Base-by-base conservation (phyloP, 2,797 vertebrate genomes). In the Botia kubotai region DNA sequence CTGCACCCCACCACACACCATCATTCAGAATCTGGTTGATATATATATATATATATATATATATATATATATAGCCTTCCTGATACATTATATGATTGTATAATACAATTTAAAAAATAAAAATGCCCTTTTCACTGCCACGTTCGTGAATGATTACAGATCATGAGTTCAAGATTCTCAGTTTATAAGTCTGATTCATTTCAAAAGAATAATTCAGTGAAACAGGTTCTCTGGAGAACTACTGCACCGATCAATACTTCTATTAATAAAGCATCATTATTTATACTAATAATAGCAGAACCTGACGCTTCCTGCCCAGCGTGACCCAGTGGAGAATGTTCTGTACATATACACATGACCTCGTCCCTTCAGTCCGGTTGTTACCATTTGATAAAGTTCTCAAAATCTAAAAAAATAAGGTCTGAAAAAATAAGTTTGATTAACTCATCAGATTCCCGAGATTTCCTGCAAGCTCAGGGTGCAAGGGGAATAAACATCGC, bases 331-430 rank as follows among this genome's bases (percentile, higher is more conserved):
- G 33, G 33, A 33, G 39, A 43, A 43, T 43, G 6, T 43, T 43
- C 39, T 75, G 73, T 50, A 13, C 43, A 50, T 74, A 29, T 48
- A 29, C 58, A 19, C 50, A 75, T 16, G 23, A 75, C 46, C 62
- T 66, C 19, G 29, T 53, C 19, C 7, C 14, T 76, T 12, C 8
- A 23, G 19, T 52, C 66, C 11, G 55, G 50, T 13, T 57, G 10
- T 55, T 55, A 57, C 29, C 6, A 1, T 43, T 26, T 57, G 10
- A 58, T 23, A 58, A 23, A 58, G 8, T 23, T 58, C 17, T 14
- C 12, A 58, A 58, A 23, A 58, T 58, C 33, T 33, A 19, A 11
- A 19, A 10, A 23, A 23, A 11, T 12, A 58, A 23, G 21, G 39
- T 43, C 8, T 21, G 57, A n/a, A n/a, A n/a, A n/a, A n/a, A n/a